phyloP scores from a whole-genome alignment of 2,888 invertebrate genomes.

The Campoplex capitator region DNA sequence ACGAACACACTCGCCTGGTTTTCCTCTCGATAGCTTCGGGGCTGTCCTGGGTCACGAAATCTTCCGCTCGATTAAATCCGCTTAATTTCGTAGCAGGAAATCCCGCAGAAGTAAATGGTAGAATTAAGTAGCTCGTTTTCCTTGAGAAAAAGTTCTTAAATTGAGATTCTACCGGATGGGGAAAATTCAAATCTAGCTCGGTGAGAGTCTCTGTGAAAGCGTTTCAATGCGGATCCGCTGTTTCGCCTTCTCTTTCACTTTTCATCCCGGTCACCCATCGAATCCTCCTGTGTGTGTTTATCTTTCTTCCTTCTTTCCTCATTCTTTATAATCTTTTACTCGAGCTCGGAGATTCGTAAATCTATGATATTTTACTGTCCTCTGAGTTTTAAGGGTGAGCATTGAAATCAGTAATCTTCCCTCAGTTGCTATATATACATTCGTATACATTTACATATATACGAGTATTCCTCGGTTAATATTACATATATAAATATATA shows the following conservation, averaged over 20 bases:
- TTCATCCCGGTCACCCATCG: constrained; percentile 39
- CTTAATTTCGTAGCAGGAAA: constrained; percentile 36
- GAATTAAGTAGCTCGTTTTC: constrained; percentile 61
- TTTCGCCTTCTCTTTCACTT: not conserved
- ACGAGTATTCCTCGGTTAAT: not conserved
- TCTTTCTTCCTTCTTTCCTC: constrained; percentile 34
- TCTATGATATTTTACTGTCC: constrained; percentile 54
- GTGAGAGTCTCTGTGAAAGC: constrained; percentile 35
- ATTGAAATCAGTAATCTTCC: constrained; percentile 71
- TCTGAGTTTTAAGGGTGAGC: constrained; percentile 58
- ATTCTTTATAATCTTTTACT: constrained; percentile 51
- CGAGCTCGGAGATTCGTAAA: constrained; percentile 45
- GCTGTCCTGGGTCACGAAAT: constrained; percentile 48
- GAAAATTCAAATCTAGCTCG: constrained; percentile 39
- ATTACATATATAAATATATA: constrained; percentile 8
- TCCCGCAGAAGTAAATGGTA: constrained; percentile 52
- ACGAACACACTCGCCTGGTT: not conserved
- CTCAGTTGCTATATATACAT: constrained; percentile 22
- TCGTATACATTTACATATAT: constrained; percentile 27
- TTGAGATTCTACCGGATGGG: constrained; percentile 42
- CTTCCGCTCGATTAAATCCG: constrained; percentile 53
- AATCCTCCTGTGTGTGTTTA: constrained; percentile 26
- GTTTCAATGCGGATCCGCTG: constrained; percentile 31
- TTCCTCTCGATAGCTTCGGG: constrained; percentile 23
- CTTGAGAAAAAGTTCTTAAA: constrained; percentile 57